Conservation (phyloP, 2,888 invertebrate genomes). For the Caenorhabditis imperialis region DNA sequence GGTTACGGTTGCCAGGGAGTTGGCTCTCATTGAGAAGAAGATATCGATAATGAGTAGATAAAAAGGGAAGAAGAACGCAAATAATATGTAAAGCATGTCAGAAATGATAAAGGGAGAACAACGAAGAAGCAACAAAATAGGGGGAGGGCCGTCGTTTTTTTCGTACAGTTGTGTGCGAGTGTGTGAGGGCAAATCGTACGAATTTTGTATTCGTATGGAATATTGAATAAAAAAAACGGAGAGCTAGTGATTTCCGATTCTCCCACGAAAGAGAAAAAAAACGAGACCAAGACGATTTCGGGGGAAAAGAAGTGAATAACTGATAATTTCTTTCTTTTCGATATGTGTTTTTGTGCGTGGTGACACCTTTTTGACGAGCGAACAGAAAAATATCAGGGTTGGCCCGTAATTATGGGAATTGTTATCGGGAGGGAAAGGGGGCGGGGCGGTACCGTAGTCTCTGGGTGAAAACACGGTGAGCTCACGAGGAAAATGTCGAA, state of each 20-base stretch:
- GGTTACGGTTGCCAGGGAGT: no score
- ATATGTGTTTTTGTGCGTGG: constrained; percentile 21
- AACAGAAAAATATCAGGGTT: constrained; percentile 11
- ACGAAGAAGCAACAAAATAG: not conserved
- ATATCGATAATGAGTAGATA: not conserved
- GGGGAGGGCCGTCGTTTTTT: not conserved
- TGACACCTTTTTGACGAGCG: constrained; percentile 11
- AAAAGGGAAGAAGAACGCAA: not conserved
- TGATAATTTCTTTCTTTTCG: constrained; percentile 28
- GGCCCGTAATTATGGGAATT: constrained; percentile 39
- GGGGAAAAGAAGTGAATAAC: constrained; percentile 27
- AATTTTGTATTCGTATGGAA: not conserved
- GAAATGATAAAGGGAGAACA: constrained; percentile 11
- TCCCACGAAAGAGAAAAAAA: constrained; percentile 27
- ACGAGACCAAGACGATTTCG: constrained; percentile 6
- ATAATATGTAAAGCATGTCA: not conserved
- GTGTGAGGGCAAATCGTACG: constrained; percentile 7
- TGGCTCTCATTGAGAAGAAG: no score
- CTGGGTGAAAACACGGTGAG: not conserved
- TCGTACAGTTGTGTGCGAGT: constrained; percentile 11
- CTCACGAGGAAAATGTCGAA: not conserved
- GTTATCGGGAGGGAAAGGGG: constrained; percentile 8
- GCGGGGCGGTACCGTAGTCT: constrained; percentile 15
- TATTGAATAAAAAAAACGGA: not conserved
- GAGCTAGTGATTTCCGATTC: not conserved